Evolutionary conservation across 2,888 invertebrate species (phyloP).

Genomic region (Caenorhabditis sp.): DNA sequence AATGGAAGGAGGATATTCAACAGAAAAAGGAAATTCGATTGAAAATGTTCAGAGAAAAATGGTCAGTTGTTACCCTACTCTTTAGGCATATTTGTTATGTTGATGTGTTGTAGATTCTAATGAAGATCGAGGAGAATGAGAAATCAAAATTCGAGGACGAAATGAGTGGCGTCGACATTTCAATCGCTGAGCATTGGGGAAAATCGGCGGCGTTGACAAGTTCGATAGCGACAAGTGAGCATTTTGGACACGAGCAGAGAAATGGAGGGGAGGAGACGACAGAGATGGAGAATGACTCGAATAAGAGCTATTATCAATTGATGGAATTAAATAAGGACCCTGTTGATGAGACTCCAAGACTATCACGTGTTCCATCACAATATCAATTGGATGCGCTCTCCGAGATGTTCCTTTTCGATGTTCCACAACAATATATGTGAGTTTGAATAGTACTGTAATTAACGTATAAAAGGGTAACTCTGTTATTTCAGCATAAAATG

Average conservation of each 20-base stretch:
- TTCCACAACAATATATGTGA: constrained; percentile 29
- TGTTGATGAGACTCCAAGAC: constrained; percentile 25
- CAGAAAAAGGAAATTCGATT: constrained; percentile 27
- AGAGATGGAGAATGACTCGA: background rate
- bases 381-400: constrained; percentile 47
- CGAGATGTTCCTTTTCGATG: constrained; percentile 48
- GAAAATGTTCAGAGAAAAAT: constrained; percentile 32
- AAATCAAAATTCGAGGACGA: constrained; percentile 33
- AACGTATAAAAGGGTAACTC: too few species aligned
- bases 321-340: constrained; percentile 42
- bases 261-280: background rate
- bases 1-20: constrained; percentile 38
- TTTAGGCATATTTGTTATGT: too few species aligned
- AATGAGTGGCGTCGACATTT: constrained; percentile 17
- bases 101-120: constrained; percentile 15
- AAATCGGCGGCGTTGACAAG: constrained; percentile 1
- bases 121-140: constrained; percentile 32
- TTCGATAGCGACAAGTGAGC: background rate
- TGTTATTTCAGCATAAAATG: constrained; percentile 14
- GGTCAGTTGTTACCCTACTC: constrained; percentile 6
- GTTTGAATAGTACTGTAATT: too few species aligned
- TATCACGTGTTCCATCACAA: constrained; percentile 46
- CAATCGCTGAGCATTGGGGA: constrained; percentile 16
- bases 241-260: background rate
- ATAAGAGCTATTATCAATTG: constrained; percentile 38